Evolutionary conservation across 2,888 invertebrate species (phyloP).

Genomic region (Kuschelorhynchus macadamiae): DNA sequence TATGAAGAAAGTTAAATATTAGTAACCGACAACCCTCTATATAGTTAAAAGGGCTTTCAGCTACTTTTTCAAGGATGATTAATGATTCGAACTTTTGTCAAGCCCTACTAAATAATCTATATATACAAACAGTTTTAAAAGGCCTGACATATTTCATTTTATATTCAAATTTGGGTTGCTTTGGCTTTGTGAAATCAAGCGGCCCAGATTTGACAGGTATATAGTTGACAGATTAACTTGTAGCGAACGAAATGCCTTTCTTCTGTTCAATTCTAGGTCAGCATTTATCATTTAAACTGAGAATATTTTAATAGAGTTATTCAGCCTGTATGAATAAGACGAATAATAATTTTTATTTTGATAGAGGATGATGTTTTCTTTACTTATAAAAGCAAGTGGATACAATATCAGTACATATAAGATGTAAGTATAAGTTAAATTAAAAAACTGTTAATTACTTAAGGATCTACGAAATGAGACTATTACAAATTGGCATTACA

Average conservation of each 20-base stretch:
- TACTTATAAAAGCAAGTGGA: too few relatives aligned
- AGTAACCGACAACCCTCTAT: neutral
- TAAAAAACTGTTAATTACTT: too few relatives aligned
- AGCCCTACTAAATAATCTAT: constrained; percentile 29
- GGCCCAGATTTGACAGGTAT: constrained; percentile 36
- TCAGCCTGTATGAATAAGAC: too few relatives aligned
- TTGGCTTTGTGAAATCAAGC: constrained; percentile 11
- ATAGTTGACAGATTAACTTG: constrained; percentile 36
- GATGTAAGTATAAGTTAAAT: too few relatives aligned
- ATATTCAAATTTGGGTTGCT: constrained; percentile 43
- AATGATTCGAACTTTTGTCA: constrained; percentile 43
- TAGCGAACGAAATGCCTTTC: constrained; percentile 4
- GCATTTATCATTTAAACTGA: too few relatives aligned
- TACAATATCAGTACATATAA: too few relatives aligned
- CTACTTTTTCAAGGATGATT: constrained; percentile 42
- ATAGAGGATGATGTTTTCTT: too few relatives aligned
- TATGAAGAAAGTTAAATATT: too few relatives aligned
- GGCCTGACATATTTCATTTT: constrained; percentile 42
- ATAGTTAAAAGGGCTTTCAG: constrained; percentile 15
- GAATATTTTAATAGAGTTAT: too few relatives aligned
- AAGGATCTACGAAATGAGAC: too few relatives aligned
- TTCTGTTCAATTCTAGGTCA: neutral
- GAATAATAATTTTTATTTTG: too few relatives aligned
- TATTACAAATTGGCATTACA: too few relatives aligned
- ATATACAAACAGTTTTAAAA: constrained; percentile 39